Evolutionary conservation across 2,797 vertebrate genomes (phyloP).

Genomic region (Onychomys leucogaster): DNA sequence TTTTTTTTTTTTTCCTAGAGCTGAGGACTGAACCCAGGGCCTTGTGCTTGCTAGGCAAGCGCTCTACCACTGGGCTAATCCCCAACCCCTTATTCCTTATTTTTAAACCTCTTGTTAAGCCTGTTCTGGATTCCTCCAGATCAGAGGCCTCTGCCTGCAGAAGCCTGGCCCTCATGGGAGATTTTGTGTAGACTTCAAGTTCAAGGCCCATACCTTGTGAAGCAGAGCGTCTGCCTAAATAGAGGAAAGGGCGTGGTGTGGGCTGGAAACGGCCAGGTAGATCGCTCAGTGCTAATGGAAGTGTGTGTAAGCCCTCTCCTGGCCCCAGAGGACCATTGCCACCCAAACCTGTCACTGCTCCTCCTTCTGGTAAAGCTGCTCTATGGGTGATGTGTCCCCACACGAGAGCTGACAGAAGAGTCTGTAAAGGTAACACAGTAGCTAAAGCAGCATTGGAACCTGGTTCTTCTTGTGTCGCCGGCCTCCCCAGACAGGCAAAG

Average conservation of each 20-base stretch:
- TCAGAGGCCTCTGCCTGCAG: fast-evolving
- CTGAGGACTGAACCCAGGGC: too few species aligned
- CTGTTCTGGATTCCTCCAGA: background rate
- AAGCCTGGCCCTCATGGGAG: background rate
- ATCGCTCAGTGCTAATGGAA: fast-evolving
- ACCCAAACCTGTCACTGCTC: too few species aligned
- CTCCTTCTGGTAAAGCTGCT: background rate
- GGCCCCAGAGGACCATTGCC: background rate
- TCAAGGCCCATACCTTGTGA: background rate
- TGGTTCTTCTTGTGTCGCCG: background rate
- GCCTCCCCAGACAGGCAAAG: fast-evolving
- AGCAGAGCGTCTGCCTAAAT: fast-evolving
- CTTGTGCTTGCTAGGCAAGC: too few species aligned
- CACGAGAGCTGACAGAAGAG: background rate
- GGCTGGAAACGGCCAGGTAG: background rate
- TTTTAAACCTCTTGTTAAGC: background rate
- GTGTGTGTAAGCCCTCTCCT: background rate
- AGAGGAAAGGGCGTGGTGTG: fast-evolving
- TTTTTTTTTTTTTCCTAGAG: too few species aligned
- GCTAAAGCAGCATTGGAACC: background rate
- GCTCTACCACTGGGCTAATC: too few species aligned
- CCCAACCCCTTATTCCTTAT: too few species aligned
- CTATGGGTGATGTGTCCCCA: background rate
- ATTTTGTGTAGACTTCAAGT: background rate
- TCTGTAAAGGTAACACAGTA: background rate